Evolutionary conservation across 2,797 vertebrate species (phyloP), one percentile per base, ranked within the genome.

Genomic region (Carapus acus): DNA sequence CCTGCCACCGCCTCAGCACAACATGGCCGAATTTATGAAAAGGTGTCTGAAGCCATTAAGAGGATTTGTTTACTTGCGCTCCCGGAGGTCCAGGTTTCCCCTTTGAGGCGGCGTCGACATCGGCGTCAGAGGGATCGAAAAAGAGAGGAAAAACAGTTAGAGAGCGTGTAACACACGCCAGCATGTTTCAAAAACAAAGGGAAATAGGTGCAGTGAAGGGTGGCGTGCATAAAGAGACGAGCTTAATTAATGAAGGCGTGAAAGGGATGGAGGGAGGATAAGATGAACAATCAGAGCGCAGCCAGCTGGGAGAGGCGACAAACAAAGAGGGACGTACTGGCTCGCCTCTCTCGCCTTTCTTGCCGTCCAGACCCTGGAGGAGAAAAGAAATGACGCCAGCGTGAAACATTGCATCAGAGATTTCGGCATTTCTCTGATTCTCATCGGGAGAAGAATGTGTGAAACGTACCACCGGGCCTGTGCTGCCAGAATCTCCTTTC

Each of bases 81-180:
- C 89, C 91, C 3, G 90, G 88, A 59, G 85, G 84, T 45, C 92
- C 91, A 42, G 90, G 91, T 48, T 82, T 84, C 56, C 91, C 91
- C 92, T 94, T 69, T 53, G 76, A 65, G 74, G 41, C 37, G 2
- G 66, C 8, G 64, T 8, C 75, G 15, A 75, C 66, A 73, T 41
- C 37, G 2, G 66, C 8, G 64, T 8, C 75, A 15, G 53, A 20
- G 24, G 24, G 60, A 74, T 65, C 31, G 61, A 67, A 73, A 55
- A 46, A 72, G 45, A 16, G 75, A 52, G 37, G 67, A 69, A 60
- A 54, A 49, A 53, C 36, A 56, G 63, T 78, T 67, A 73, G 61
- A 55, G 72, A 69, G 16, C 21, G 66, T 60, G 34, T 42, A 46
- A 17, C 51, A 4, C 54, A 62, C 61, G 66, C 49, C 36, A 29